Percentiles rank a stretch among this genome's conserved stretches.
phyloP scores from a whole-genome alignment of 2,797 vertebrate species.

The Thamnophis elegans region DNA sequence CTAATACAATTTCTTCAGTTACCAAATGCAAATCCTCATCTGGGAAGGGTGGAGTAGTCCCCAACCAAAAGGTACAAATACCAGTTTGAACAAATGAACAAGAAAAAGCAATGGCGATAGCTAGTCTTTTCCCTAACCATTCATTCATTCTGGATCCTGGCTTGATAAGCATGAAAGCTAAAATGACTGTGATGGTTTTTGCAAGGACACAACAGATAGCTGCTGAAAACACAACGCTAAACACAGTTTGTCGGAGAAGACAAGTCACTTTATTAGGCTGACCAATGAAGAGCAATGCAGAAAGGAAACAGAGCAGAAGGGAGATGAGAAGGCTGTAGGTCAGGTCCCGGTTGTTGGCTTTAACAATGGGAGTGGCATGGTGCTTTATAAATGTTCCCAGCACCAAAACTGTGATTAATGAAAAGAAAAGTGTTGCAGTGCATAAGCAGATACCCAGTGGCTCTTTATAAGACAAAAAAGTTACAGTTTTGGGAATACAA shows the following conservation, averaged over 20 bases:
- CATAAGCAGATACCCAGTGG: background rate
- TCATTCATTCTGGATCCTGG: background rate
- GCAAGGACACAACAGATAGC: background rate
- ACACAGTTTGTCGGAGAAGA: background rate
- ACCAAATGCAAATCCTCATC: background rate
- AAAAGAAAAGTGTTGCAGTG: background rate
- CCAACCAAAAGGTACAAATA: background rate
- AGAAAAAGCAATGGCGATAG: background rate
- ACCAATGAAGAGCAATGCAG: conserved; percentile 31
- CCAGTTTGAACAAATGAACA: background rate
- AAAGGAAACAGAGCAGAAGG: background rate
- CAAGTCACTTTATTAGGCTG: conserved; percentile 1
- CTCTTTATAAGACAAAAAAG: background rate
- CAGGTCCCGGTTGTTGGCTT: background rate
- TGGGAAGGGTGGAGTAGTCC: background rate
- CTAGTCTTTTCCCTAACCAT: background rate
- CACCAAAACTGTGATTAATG: background rate
- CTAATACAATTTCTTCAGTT: background rate
- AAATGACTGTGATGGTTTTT: conserved; percentile 3
- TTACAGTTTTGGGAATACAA: background rate
- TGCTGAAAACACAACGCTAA: background rate
- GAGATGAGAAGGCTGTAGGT: background rate
- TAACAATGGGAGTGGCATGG: background rate
- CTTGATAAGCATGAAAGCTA: conserved; percentile 1
- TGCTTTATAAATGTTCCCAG: background rate